phyloP scores from a whole-genome alignment of 1,140 invertebrate species.

The Drosophila miranda region DNA sequence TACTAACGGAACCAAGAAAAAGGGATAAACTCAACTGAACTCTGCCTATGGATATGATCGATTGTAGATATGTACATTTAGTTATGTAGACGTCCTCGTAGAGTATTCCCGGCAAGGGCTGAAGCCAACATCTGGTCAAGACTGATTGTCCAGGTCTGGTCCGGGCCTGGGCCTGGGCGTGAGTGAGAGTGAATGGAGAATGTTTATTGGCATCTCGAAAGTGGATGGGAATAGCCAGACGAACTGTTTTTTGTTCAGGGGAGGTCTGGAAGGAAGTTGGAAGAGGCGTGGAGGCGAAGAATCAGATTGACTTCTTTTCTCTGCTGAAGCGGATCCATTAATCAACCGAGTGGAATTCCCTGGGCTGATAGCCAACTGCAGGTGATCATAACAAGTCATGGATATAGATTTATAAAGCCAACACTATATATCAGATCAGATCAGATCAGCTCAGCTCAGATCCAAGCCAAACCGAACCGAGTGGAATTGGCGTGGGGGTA shows the following conservation, averaged over 20 bases:
- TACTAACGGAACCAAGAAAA: no score
- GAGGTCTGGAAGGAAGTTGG: slow-evolving; percentile 8
- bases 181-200: slow-evolving; percentile 53
- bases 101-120: neutral
- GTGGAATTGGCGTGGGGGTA: slow-evolving; percentile 54
- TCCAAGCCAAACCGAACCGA: no score
- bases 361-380: slow-evolving; percentile 36
- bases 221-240: slow-evolving; percentile 14
- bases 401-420: slow-evolving; percentile 59
- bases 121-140: slow-evolving; percentile 51
- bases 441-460: slow-evolving; percentile 24
- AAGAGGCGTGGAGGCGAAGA: no score
- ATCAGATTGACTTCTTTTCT: neutral
- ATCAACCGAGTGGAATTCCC: slow-evolving; percentile 37
- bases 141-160: slow-evolving; percentile 41
- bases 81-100: no score
- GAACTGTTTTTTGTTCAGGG: neutral
- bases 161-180: neutral
- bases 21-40: no score
- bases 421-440: slow-evolving; percentile 18
- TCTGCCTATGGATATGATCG: no score
- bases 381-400: slow-evolving; percentile 64
- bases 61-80: no score
- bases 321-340: slow-evolving; percentile 31
- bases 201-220: slow-evolving; percentile 53